Evolutionary conservation across 2,113 vertebrate species (phyloP).

Genomic region (Nothoprocta pentlandii): DNA sequence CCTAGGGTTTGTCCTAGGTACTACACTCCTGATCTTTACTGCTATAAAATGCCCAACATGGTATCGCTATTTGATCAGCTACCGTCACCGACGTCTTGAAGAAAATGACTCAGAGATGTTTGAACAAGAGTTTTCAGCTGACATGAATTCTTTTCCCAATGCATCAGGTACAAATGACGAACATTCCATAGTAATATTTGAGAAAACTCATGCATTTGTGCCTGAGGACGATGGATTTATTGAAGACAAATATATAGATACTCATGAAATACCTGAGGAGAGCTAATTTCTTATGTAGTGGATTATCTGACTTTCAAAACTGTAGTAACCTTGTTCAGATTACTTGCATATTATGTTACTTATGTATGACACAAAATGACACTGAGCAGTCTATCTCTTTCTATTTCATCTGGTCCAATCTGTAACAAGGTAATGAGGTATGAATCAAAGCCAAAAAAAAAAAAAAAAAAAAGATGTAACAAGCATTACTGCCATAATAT

Average conservation of each 20-base stretch:
- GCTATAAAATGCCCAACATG: conserved; percentile 87
- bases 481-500: background rate
- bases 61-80: conserved; percentile 87
- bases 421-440: background rate
- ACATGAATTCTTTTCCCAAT: conserved; percentile 65
- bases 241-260: conserved; percentile 90
- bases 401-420: background rate
- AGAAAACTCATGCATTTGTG: conserved; percentile 68
- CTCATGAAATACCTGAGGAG: conserved; percentile 63
- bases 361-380: background rate
- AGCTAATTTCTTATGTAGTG: conserved; percentile 12
- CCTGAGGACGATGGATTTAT: conserved; percentile 87
- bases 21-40: conserved; percentile 81
- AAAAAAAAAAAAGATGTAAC: background rate
- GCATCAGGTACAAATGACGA: conserved; percentile 53
- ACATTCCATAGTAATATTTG: conserved; percentile 65
- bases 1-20: conserved; percentile 76
- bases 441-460: background rate
- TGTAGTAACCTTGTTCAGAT: background rate
- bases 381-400: background rate
- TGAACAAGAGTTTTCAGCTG: conserved; percentile 72
- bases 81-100: conserved; percentile 83
- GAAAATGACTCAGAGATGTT: conserved; percentile 77
- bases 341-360: background rate
- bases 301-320: conserved; percentile 1